Evolutionary conservation across 2,888 invertebrate species (phyloP).

Genomic region (Cataglyphis rosenhaueri): DNA sequence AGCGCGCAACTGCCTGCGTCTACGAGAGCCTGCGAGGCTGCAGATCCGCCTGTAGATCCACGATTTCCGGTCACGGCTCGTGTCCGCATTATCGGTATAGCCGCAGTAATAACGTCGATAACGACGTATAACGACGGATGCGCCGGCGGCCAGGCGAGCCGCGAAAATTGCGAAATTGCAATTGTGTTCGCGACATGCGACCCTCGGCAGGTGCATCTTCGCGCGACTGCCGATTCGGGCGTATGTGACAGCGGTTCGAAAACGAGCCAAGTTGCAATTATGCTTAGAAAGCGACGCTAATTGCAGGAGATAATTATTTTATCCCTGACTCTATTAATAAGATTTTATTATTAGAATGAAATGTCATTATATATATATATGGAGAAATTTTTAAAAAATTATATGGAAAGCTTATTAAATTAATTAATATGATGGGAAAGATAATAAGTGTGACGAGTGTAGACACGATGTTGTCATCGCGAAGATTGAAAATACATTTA

Average conservation of each 20-base stretch:
- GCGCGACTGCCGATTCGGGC: background rate
- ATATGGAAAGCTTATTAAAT: background rate
- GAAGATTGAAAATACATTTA: background rate
- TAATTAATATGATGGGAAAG: background rate
- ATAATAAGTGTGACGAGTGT: background rate
- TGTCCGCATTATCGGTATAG: slow-evolving; percentile 24
- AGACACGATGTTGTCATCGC: background rate
- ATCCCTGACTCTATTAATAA: slow-evolving; percentile 12
- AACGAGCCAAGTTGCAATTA: slow-evolving; percentile 26
- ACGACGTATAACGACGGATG: background rate
- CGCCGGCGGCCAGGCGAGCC: background rate
- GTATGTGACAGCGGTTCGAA: background rate
- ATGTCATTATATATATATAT: background rate
- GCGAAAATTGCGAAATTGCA: slow-evolving; percentile 32
- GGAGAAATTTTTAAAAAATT: background rate
- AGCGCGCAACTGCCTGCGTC: slow-evolving; percentile 9
- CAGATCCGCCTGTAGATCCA: slow-evolving; percentile 18
- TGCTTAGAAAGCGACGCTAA: slow-evolving; percentile 49
- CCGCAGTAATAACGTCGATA: slow-evolving; percentile 21
- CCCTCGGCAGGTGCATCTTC: background rate
- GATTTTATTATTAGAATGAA: background rate
- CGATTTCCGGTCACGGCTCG: slow-evolving; percentile 33
- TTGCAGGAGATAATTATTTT: slow-evolving; percentile 30
- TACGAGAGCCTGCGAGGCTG: background rate
- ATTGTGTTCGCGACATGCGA: slow-evolving; percentile 3